Base-by-base conservation (phyloP, 1,140 invertebrate species). In the Brachionus calyciflorus region DNA sequence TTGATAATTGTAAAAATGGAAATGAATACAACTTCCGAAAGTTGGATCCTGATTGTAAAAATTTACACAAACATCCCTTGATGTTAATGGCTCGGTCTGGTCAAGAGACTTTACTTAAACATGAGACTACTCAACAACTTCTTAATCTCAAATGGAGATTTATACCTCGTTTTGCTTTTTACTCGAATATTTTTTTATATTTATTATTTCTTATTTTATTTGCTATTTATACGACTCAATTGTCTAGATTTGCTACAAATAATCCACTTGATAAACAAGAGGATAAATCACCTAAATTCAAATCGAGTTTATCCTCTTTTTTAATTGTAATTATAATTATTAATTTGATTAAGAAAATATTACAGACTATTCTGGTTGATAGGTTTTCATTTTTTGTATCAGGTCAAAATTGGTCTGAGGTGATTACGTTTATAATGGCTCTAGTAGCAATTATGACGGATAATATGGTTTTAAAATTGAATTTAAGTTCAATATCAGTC, bases 321-420 rank as follows among this genome's bases (percentile, higher is more conserved):
- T n/a, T 73, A 9, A 30, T 55, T 24, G 51, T 73, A 0, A 28
- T 26, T 10, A 49, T 73, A 30, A n/a, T 30, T 2, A 24, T 73
- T 21, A 51, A 55, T 33, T 46, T 73, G 14, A 19, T 73, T n/a
- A 73, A 73, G 51, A 73, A 73, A 19, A n/a, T 73, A 2, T 33
- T 73, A 0, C 69, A 73, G 30, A 28, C 51, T 12, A 7, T 73
- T 17, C 28, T 73, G 1, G 69, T 73, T 17, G 69, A 73, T n/a
- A 40, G 46, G 28, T 73, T 73, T 37, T 37, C 69, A 14, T 73
- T 73, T 55, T 73, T 73, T 55, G 69, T 73, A 1, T 73, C 69
- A 19, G 0, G 49, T 17, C 28, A 49, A 49, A 73, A 73, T 55
- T 73, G 69, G 69, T 17, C 37, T 40, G 69, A 73, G 33, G 69